Base-by-base conservation (phyloP, 2,888 invertebrate species). In the Marasmarcha lunaedactyla region DNA sequence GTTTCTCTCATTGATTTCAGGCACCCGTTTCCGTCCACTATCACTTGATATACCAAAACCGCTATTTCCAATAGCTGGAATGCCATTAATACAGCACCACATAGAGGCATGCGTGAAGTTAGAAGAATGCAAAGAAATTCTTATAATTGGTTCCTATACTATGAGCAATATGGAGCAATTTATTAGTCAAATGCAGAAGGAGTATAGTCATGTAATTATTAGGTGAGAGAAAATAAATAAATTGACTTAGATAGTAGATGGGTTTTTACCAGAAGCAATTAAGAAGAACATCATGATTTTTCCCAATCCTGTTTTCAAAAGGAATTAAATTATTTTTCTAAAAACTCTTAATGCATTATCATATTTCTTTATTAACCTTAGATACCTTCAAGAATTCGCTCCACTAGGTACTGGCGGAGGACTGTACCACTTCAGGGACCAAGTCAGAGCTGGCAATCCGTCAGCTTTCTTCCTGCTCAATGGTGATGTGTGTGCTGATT, bases 21-120 rank as follows among this genome's bases (percentile, higher is more conserved):
- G 98, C 1, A 99, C 98, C 6, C 87, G 98, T 40, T 99, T 99
- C 72, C 90, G 99, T 0, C 99, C 99, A 0, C 83, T 99, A 2
- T 98, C 98, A 0, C 78, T 99, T 43, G 98, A 98, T 64, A 90
- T 94, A n/a, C 98, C 99, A 0, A 99, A 99, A 70, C 98, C 98
- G 0, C 70, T 99, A 11, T 99, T 99, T 71, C 98, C 98, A 0
- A 92, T 99, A 10, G 99, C 97, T 38, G 99, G 99, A 0, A 79
- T 95, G 33, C 98, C 98, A 0, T 87, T 98, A 45, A 94, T 99
- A 44, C 97, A 98, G 63, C 98, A 99, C 65, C 97, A 98, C 60
- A 96, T 99, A 38, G 96, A 97, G 71, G 96, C 98, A 36, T 97
- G 97, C 59, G 86, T 87, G 15, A 85, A 89, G 64, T 77, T 98